These are phyloP conservation scores for Phorcus lineatus DNA, from an alignment of 2,888 invertebrate genomes.

Conservation along the genomic window DNA sequence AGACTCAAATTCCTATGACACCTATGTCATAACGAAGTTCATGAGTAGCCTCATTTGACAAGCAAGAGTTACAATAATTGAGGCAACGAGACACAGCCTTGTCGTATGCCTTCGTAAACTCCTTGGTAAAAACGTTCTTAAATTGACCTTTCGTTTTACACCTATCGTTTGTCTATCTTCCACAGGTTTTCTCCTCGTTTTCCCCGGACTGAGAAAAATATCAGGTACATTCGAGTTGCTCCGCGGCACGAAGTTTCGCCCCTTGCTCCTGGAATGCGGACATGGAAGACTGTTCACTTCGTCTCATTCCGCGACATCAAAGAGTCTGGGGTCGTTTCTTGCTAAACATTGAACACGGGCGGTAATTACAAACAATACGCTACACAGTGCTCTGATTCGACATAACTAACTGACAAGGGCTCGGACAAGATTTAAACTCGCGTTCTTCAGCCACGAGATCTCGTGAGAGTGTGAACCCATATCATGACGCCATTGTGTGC, in stretches of 20 bases:
- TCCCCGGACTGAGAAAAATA: constrained; percentile 12
- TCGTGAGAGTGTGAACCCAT: constrained; percentile 14
- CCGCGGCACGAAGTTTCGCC: constrained; percentile 22
- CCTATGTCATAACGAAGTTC: background rate
- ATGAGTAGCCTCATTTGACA: background rate
- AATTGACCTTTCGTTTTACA: constrained; percentile 9
- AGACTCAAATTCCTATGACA: constrained; percentile 3
- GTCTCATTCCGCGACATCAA: constrained; percentile 5
- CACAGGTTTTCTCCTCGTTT: constrained; percentile 23
- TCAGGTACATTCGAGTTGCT: background rate
- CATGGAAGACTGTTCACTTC: background rate
- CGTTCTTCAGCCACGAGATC: background rate
- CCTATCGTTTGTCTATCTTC: background rate
- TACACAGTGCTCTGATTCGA: background rate
- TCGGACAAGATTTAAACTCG: background rate
- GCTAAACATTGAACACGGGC: constrained; percentile 22
- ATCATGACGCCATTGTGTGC: constrained; percentile 23
- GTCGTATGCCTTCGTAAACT: background rate
- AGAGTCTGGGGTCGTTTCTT: background rate
- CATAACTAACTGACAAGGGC: background rate
- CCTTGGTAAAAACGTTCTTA: background rate
- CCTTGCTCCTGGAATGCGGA: constrained; percentile 18
- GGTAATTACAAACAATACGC: constrained; percentile 22
- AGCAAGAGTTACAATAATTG: background rate
- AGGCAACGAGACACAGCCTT: background rate